These are phyloP conservation scores for Philereme transversata DNA, from an alignment of 2,888 invertebrate genomes.

Conservation along the genomic window DNA sequence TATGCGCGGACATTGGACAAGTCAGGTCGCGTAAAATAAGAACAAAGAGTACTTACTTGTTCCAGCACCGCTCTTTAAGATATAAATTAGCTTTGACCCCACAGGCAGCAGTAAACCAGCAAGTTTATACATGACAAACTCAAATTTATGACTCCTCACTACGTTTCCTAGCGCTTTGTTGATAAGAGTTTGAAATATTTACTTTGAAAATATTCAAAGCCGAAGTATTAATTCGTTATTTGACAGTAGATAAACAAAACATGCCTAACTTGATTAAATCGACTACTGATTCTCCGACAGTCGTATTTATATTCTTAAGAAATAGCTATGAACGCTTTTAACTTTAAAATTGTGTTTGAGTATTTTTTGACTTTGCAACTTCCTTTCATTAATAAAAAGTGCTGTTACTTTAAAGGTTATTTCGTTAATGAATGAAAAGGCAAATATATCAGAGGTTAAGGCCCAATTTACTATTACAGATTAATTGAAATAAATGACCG, in stretches of 20 bases:
- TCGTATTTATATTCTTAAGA: background rate
- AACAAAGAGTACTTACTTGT: slow-evolving; percentile 43
- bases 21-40: slow-evolving; percentile 48
- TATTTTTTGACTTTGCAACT: slow-evolving; percentile 4
- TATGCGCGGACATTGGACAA: slow-evolving; percentile 43
- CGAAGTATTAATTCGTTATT: slow-evolving; percentile 29
- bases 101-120: slow-evolving; percentile 63
- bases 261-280: slow-evolving; percentile 20
- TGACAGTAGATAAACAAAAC: slow-evolving; percentile 33
- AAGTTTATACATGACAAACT: slow-evolving; percentile 65
- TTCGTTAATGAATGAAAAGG: background rate
- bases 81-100: slow-evolving; percentile 67
- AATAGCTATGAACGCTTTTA: background rate
- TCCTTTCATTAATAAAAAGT: slow-evolving; percentile 9
- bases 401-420: background rate
- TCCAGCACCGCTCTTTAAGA: slow-evolving; percentile 13
- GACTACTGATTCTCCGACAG: slow-evolving; percentile 13
- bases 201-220: slow-evolving; percentile 25
- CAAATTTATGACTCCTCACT: slow-evolving; percentile 53
- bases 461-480: background rate
- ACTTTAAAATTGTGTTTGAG: background rate
- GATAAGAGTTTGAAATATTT: slow-evolving; percentile 28
- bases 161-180: slow-evolving; percentile 38
- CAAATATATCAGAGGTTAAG: background rate
- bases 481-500: slow-evolving; percentile 11